These are phyloP conservation scores for Maconellicoccus hirsutus DNA, from an alignment of 1,140 invertebrate genomes.

Conservation along the genomic window DNA sequence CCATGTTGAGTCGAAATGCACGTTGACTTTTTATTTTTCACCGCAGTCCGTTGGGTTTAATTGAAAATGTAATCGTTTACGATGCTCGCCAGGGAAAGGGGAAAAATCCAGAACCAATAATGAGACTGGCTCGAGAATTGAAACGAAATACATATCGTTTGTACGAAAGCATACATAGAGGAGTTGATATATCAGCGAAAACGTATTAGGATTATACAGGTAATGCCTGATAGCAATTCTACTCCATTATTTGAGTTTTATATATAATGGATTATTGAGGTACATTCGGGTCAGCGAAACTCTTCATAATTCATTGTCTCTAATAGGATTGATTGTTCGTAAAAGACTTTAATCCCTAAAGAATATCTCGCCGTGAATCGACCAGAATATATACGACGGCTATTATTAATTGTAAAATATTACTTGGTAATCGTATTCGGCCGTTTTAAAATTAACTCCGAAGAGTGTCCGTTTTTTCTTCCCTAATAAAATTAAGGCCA, in stretches of 20 bases:
- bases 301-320: slow-evolving; percentile 20
- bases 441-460: not conserved
- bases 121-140: not conserved
- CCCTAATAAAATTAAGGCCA: too few species aligned
- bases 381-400: slow-evolving; percentile 1
- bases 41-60: too few species aligned
- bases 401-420: slow-evolving; percentile 10
- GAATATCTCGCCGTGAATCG: slow-evolving; percentile 5
- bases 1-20: too few species aligned
- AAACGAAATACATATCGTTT: not conserved
- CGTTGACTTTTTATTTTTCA: too few species aligned
- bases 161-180: not conserved
- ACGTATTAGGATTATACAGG: not conserved
- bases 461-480: not conserved
- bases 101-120: not conserved
- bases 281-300: slow-evolving; percentile 7
- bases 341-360: slow-evolving; percentile 19
- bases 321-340: slow-evolving; percentile 20
- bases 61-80: too few species aligned
- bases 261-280: slow-evolving; percentile 20
- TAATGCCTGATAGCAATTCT: slow-evolving; percentile 8
- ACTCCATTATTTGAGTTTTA: slow-evolving; percentile 9
- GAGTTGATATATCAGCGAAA: not conserved
- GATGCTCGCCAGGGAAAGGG: too few species aligned
- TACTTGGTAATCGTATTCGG: not conserved